Conservation (phyloP, 2,797 vertebrate genomes). For the Pseudocheirus occidentalis region DNA sequence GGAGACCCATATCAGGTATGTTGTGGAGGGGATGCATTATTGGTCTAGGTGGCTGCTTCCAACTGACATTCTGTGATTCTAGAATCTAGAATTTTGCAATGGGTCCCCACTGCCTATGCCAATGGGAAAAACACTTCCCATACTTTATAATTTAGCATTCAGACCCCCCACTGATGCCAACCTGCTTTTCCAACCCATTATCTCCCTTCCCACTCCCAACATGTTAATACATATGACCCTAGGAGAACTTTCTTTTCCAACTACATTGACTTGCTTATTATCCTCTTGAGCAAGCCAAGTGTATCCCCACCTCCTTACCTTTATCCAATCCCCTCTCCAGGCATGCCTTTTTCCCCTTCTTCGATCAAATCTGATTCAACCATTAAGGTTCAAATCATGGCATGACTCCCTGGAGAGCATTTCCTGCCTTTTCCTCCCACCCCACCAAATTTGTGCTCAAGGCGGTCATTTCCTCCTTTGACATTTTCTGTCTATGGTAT, state of each 20-base stretch:
- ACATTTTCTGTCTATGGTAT: not conserved
- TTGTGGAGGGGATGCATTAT: not conserved
- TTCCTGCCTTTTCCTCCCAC: not conserved
- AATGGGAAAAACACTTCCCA: not conserved
- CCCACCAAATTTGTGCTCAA: not conserved
- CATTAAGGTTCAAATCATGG: not conserved
- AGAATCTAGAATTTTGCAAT: not conserved
- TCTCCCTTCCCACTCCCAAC: not conserved
- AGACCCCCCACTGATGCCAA: not conserved
- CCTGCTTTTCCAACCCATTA: not conserved
- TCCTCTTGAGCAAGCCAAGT: not conserved
- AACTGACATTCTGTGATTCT: not conserved
- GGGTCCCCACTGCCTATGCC: not conserved
- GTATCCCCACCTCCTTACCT: not conserved
- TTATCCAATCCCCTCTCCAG: not conserved
- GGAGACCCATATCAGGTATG: not conserved
- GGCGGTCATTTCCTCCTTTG: not conserved
- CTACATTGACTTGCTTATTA: not conserved
- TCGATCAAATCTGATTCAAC: not conserved
- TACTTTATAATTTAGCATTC: not conserved
- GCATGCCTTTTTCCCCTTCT: not conserved
- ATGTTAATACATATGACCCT: not conserved
- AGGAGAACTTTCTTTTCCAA: not conserved
- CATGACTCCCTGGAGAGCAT: not conserved
- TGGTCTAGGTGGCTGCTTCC: not conserved